Evolutionary conservation across 2,113 vertebrate species (phyloP).

Genomic region (Forbesichthys agassizii): DNA sequence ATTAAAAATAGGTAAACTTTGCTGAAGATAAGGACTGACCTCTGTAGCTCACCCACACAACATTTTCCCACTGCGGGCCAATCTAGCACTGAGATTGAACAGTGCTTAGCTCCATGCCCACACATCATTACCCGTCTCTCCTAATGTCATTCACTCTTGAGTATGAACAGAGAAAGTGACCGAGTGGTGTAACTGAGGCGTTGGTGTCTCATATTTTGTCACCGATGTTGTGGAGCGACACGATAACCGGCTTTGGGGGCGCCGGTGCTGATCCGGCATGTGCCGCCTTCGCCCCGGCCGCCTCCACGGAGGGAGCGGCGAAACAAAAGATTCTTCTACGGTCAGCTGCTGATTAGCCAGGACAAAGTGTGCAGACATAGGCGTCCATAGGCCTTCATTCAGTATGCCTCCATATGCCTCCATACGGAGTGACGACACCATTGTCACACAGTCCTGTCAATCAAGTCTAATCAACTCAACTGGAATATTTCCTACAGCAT

Average conservation of each 20-base stretch:
- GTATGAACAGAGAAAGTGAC: slow-evolving; percentile 51
- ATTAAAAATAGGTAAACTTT: slow-evolving; percentile 41
- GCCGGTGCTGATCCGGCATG: slow-evolving; percentile 48
- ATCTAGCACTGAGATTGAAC: slow-evolving; percentile 41
- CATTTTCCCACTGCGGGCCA: slow-evolving; percentile 50
- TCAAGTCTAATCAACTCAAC: background rate
- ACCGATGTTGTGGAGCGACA: slow-evolving; percentile 26
- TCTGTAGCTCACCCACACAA: slow-evolving; percentile 39
- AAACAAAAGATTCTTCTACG: background rate
- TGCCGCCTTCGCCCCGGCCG: slow-evolving; percentile 46
- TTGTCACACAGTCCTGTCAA: background rate
- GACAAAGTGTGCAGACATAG: too few species aligned
- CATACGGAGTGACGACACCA: background rate
- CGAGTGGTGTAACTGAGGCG: slow-evolving; percentile 42
- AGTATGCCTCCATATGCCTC: too few species aligned
- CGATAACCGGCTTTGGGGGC: slow-evolving; percentile 16
- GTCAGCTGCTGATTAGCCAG: background rate
- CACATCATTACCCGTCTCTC: slow-evolving; percentile 61
- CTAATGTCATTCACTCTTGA: slow-evolving; percentile 53
- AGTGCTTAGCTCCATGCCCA: slow-evolving; percentile 48
- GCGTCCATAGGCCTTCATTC: too few species aligned
- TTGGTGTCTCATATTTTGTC: slow-evolving; percentile 18
- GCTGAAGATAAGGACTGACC: slow-evolving; percentile 44
- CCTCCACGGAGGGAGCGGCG: slow-evolving; percentile 5
- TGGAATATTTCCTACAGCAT: too few species aligned